Evolutionary conservation across 2,888 invertebrate species (phyloP), one percentile per base, ranked within the genome.

Genomic region (Chironomus tentans): DNA sequence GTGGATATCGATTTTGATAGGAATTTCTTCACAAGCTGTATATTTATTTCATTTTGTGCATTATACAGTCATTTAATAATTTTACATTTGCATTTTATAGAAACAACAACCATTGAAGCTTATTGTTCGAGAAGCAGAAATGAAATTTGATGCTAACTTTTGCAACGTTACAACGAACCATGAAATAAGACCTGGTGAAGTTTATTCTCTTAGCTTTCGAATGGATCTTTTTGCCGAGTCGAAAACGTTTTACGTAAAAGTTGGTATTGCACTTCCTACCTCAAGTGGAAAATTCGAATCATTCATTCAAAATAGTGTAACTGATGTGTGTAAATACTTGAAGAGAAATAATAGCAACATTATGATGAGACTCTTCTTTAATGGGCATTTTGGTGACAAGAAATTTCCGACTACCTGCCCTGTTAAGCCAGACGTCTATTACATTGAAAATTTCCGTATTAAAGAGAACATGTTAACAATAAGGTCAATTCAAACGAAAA

Each of bases 251-350:
- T 48, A 47, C 4, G 70, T 48, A 12, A 46, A 48, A 70, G 50
- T 70, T 46, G 21, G 70, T 2, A 70, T 70, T 22, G 47, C 70
- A 22, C 13, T 70, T 47, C 70, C 47, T 5, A 47, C 47, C 1
- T 12, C 70, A 15, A 70, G 13, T 48, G 70, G 70, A 70, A 48
- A 70, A 22, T 48, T 22, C 12, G 70, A 48, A 21, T 18, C 70
- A 2, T 38, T 68, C 4, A 22, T 70, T 47, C 46, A 46, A 48
- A 48, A 48, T 13, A 70, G 12, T 48, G 70, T 70, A 4, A 13
- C 47, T 48, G 70, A 70, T 22, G 48, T 70, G 7, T 70, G 70
- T 22, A 47, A 70, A 46, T 70, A 70, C 15, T 68, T 68, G 38
- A 68, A 68, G 28, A 15, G 12, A 15, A 28, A 28, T 18, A 68